Conservation (phyloP, 2,888 invertebrate genomes). For the Fabriciana adippe region DNA sequence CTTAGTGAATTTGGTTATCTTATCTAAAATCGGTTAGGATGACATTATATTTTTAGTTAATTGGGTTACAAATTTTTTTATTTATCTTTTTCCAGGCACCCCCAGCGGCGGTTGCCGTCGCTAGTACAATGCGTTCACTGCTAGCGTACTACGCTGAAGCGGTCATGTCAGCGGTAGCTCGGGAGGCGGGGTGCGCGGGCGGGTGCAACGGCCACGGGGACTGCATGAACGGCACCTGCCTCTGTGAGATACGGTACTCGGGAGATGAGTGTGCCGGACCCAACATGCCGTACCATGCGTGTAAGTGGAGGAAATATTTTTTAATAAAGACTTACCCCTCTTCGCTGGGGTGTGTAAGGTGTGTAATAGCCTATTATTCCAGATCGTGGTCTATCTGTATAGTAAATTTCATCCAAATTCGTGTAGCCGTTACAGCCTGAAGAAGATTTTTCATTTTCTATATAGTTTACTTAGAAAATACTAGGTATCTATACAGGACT, state of each 20-base stretch:
- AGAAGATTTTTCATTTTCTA: too few relatives aligned
- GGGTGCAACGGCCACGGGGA: slow-evolving; percentile 95
- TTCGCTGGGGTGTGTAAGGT: too few relatives aligned
- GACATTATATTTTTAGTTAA: too few relatives aligned
- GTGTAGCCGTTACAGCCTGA: too few relatives aligned
- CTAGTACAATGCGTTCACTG: slow-evolving; percentile 74
- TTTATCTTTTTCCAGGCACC: slow-evolving; percentile 48
- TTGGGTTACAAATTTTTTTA: too few relatives aligned
- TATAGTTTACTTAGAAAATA: too few relatives aligned
- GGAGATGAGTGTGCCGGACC: slow-evolving; percentile 92
- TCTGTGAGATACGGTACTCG: slow-evolving; percentile 94
- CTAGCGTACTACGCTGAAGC: slow-evolving; percentile 77
- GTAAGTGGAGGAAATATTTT: slow-evolving; percentile 47
- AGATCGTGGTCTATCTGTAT: too few relatives aligned
- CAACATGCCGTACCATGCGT: slow-evolving; percentile 90
- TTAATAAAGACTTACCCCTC: background rate
- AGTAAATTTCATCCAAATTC: too few relatives aligned
- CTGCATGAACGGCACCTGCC: slow-evolving; percentile 94
- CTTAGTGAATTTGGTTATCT: too few relatives aligned
- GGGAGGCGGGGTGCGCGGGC: slow-evolving; percentile 84
- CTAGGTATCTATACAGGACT: too few relatives aligned
- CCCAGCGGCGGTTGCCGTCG: slow-evolving; percentile 60
- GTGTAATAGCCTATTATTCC: too few relatives aligned
- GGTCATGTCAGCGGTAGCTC: slow-evolving; percentile 68
- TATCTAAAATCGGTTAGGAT: too few relatives aligned